Conservation (phyloP, 1,140 invertebrate species). For the Chlorops oryzae region DNA sequence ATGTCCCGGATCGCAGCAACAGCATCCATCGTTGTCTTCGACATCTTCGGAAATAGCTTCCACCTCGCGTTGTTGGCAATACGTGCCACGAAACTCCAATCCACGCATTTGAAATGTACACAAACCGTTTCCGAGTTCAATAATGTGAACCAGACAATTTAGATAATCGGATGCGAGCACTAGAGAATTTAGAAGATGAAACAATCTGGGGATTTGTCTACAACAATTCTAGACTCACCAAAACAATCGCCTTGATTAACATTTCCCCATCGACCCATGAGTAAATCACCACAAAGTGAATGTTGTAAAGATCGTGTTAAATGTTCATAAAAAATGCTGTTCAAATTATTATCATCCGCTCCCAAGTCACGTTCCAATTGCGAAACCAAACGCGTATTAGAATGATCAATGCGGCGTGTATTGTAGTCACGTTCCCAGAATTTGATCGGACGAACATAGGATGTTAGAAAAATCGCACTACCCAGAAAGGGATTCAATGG, state of each 20-base stretch:
- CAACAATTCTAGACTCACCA: slow-evolving; percentile 44
- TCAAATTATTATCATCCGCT: slow-evolving; percentile 97
- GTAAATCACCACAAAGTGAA: slow-evolving; percentile 90
- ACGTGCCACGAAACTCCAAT: slow-evolving; percentile 95
- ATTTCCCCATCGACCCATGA: slow-evolving; percentile 85
- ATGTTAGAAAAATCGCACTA: slow-evolving; percentile 96
- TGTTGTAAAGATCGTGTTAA: slow-evolving; percentile 93
- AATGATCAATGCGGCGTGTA: slow-evolving; percentile 93
- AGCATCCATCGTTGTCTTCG: slow-evolving; percentile 84
- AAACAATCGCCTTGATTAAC: slow-evolving; percentile 95
- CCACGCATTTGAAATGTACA: slow-evolving; percentile 98
- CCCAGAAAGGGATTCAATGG: slow-evolving; percentile 82
- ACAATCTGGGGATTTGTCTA: not conserved
- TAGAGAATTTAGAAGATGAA: slow-evolving; percentile 19
- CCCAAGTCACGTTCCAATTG: slow-evolving; percentile 93
- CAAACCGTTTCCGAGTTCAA: slow-evolving; percentile 96
- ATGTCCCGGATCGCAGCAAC: slow-evolving; percentile 89
- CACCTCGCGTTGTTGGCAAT: slow-evolving; percentile 95
- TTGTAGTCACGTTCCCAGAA: slow-evolving; percentile 99
- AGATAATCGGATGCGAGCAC: slow-evolving; percentile 95
- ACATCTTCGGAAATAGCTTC: slow-evolving; percentile 96
- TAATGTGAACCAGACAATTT: slow-evolving; percentile 95
- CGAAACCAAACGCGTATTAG: slow-evolving; percentile 89
- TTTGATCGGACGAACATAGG: slow-evolving; percentile 94
- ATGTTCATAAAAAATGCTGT: slow-evolving; percentile 99